A percentile compares a stretch with the other conserved stretches of the same genome.
Evolutionary conservation across 2,888 invertebrate genomes (phyloP).

Genomic region (Hartigia nigra): DNA sequence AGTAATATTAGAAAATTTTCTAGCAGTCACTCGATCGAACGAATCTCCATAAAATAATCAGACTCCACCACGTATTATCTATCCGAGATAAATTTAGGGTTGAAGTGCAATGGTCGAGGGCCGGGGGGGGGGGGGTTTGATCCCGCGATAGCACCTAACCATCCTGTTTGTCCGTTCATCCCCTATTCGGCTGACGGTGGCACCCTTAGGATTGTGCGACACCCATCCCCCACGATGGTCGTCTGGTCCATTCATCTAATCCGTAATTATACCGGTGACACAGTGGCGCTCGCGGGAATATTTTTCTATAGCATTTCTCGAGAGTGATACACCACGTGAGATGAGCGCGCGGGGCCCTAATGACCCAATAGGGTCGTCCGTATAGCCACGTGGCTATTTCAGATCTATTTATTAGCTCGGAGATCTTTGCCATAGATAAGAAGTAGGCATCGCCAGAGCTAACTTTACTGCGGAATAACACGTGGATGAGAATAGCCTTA

Average conservation of each 20-base stretch:
- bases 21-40: background rate
- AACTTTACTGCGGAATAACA: background rate
- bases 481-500: background rate
- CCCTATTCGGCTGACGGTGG: conserved; percentile 18
- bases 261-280: conserved; percentile 54
- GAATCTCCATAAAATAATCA: background rate
- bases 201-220: conserved; percentile 33
- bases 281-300: background rate
- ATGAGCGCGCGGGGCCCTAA: background rate
- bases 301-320: background rate
- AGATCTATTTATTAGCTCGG: background rate
- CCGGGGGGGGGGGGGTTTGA: background rate
- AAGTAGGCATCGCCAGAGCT: background rate
- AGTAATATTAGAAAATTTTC: background rate
- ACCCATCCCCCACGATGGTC: conserved; percentile 36
- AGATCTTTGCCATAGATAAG: background rate
- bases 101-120: background rate
- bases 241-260: conserved; percentile 50
- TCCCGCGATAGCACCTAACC: background rate
- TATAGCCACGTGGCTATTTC: background rate
- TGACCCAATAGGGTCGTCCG: background rate
- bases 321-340: background rate
- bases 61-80: background rate
- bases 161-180: conserved; percentile 38
- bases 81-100: background rate